Evolutionary conservation across 2,113 vertebrate genomes (phyloP).

Genomic region (Actinemys pallida): DNA sequence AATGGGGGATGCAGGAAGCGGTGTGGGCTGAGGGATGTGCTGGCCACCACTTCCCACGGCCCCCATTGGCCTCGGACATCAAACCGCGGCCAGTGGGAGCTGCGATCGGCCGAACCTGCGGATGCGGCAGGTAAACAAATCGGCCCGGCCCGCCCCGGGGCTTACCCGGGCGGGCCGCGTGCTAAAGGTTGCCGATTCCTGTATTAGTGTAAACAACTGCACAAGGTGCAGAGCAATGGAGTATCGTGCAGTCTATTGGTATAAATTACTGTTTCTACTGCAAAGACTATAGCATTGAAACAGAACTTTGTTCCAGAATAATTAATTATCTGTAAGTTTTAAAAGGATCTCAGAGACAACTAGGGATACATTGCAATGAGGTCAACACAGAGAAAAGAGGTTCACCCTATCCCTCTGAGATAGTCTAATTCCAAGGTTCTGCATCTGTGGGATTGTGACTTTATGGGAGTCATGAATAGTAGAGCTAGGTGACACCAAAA

Average conservation of each 20-base stretch:
- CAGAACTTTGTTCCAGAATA: not conserved
- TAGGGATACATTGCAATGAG: not conserved
- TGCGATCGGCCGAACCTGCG: no score
- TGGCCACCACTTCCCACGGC: no score
- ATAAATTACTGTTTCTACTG: not conserved
- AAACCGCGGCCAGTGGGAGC: no score
- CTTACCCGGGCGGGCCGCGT: no score
- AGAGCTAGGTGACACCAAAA: not conserved
- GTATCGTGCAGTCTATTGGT: not conserved
- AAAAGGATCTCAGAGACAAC: not conserved
- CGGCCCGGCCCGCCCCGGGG: no score
- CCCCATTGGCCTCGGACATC: no score
- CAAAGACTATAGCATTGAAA: not conserved
- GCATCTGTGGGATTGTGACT: not conserved
- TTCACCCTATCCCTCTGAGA: not conserved
- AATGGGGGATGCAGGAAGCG: no score
- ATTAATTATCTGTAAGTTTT: not conserved
- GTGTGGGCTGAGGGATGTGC: no score
- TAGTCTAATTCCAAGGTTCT: not conserved
- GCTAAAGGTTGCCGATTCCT: no score
- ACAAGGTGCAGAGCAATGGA: not conserved
- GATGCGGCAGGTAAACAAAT: no score
- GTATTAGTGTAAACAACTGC: rapidly evolving
- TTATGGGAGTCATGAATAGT: not conserved
- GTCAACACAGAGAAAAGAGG: not conserved